These are phyloP conservation scores for Ectemnius continuus DNA, from an alignment of 2,888 invertebrate genomes.

Conservation along the genomic window DNA sequence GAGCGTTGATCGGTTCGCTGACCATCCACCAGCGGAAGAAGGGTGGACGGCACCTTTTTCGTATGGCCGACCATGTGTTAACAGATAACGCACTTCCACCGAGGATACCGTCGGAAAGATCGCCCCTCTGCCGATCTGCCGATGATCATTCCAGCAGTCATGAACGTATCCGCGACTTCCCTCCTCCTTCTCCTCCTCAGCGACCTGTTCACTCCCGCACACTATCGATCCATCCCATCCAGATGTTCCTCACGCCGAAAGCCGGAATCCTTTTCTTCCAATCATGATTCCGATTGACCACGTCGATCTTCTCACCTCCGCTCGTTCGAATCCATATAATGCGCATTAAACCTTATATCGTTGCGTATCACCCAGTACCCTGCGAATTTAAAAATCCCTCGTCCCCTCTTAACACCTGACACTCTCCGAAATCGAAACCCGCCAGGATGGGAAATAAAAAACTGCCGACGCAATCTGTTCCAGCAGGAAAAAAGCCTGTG, in stretches of 20 bases:
- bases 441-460: no score
- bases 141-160: conserved; percentile 7
- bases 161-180: neutral
- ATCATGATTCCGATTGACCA: neutral
- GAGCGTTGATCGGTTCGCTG: conserved; percentile 20
- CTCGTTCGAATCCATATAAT: neutral
- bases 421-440: no score
- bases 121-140: conserved; percentile 14
- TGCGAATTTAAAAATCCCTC: neutral
- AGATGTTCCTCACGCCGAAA: neutral
- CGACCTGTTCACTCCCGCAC: neutral
- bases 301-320: neutral
- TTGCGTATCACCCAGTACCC: neutral
- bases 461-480: no score
- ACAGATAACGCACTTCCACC: conserved; percentile 64
- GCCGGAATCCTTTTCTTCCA: neutral
- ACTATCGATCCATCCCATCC: neutral
- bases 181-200: neutral
- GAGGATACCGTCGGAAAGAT: conserved; percentile 16
- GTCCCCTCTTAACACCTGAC: neutral
- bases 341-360: conserved; percentile 6
- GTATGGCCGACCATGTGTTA: conserved; percentile 68
- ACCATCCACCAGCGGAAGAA: conserved; percentile 17
- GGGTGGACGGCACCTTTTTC: conserved; percentile 30
- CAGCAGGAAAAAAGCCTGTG: no score